These are phyloP conservation scores for Thalassoma bifasciatum DNA, from an alignment of 2,113 vertebrate species.

Conservation along the genomic window DNA sequence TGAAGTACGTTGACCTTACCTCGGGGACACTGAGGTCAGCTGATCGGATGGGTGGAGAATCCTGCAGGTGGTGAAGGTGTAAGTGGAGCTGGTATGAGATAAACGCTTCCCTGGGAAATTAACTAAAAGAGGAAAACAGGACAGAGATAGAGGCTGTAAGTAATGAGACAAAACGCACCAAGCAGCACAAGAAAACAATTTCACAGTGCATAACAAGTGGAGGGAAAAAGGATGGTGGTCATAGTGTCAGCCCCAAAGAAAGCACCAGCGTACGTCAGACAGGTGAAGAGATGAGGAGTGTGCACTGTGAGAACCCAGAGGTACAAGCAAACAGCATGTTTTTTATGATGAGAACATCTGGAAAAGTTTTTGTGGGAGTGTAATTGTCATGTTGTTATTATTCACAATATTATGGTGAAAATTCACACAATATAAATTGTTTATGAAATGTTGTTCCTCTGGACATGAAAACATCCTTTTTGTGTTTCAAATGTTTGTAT, in stretches of 20 bases:
- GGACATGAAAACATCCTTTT: too few species aligned
- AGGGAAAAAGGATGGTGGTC: not conserved
- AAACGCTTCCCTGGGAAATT: conserved; percentile 97
- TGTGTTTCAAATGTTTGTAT: too few species aligned
- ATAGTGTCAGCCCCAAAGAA: conserved; percentile 38
- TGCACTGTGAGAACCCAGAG: too few species aligned
- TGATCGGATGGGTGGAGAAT: conserved; percentile 98
- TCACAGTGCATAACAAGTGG: not conserved
- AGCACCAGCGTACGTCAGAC: conserved; percentile 35
- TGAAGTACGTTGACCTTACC: conserved; percentile 81
- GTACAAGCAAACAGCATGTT: too few species aligned
- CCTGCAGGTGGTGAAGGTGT: conserved; percentile 98
- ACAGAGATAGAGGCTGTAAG: conserved; percentile 40
- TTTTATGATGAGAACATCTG: too few species aligned
- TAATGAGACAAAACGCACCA: conserved; percentile 11
- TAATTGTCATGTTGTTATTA: not conserved
- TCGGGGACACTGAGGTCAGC: conserved; percentile 93
- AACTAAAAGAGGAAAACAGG: conserved; percentile 79
- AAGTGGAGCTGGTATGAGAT: conserved; percentile 97
- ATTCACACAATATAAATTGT: too few species aligned
- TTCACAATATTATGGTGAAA: not conserved
- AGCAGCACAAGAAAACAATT: not conserved
- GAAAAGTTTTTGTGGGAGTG: too few species aligned
- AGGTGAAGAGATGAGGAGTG: not conserved
- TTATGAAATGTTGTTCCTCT: too few species aligned